A percentile compares a stretch with the other conserved stretches of the same genome.
Conservation (phyloP, 2,113 vertebrate genomes). For the Pomatostomus ruficeps region DNA sequence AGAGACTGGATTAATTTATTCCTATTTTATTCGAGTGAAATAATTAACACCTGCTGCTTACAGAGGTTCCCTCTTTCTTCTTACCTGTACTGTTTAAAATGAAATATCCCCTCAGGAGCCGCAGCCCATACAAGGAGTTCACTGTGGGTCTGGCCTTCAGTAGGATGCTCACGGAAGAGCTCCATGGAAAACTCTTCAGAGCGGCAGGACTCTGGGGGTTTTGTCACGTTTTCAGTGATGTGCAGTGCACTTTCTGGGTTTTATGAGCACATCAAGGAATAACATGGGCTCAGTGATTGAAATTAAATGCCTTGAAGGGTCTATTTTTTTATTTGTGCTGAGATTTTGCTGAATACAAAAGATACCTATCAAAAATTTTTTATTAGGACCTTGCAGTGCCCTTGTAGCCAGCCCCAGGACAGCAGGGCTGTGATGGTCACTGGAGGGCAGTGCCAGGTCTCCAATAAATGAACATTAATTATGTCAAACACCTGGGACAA, state of each 20-base stretch:
- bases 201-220: neutral
- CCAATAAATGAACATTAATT: neutral
- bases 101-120: neutral
- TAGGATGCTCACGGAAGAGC: neutral
- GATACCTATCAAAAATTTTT: neutral
- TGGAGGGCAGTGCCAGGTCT: neutral
- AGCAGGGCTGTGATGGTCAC: neutral
- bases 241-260: neutral
- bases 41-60: neutral
- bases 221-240: neutral
- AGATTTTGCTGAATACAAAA: neutral
- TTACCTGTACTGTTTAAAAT: neutral
- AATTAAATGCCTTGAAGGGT: neutral
- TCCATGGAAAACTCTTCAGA: neutral
- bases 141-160: neutral
- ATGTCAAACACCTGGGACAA: neutral
- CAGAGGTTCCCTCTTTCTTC: neutral
- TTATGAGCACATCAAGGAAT: neutral
- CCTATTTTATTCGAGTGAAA: neutral
- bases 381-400: neutral
- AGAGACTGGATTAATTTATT: neutral
- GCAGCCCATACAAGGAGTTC: neutral
- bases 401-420: neutral
- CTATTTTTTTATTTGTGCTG: neutral
- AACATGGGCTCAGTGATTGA: rapidly evolving